A percentile compares a stretch with the other conserved stretches of the same genome.
Conservation (phyloP, 2,888 invertebrate genomes). For the Hirtodrosophila cameraria region DNA sequence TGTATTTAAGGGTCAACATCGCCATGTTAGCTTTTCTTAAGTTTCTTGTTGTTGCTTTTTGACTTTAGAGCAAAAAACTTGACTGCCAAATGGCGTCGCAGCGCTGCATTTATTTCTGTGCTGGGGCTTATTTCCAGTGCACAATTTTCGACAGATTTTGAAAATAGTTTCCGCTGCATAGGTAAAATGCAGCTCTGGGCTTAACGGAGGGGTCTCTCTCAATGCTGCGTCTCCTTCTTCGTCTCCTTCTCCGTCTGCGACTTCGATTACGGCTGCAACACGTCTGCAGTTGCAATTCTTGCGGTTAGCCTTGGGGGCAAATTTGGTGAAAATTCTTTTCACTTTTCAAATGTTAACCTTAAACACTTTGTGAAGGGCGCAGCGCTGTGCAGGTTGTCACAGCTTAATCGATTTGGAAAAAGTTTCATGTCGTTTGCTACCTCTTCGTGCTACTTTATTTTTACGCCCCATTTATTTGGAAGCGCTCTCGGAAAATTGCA, state of each 20-base stretch:
- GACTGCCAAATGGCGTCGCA: slow-evolving; percentile 57
- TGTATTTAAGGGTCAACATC: too few species aligned
- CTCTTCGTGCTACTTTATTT: slow-evolving; percentile 62
- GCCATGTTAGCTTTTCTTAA: too few species aligned
- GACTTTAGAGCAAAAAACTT: slow-evolving; percentile 36
- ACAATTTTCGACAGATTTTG: slow-evolving; percentile 71
- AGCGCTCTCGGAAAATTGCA: slow-evolving; percentile 52
- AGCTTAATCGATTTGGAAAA: slow-evolving; percentile 77
- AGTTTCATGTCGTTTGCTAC: slow-evolving; percentile 59
- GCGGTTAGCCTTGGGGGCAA: slow-evolving; percentile 48
- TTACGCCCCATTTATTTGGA: slow-evolving; percentile 72
- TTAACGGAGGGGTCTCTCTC: too few species aligned
- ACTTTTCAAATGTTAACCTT: slow-evolving; percentile 72
- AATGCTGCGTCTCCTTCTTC: slow-evolving; percentile 10
- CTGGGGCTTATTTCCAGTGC: slow-evolving; percentile 71
- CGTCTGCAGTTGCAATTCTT: slow-evolving; percentile 32
- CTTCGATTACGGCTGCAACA: neutral
- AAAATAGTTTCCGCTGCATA: slow-evolving; percentile 66
- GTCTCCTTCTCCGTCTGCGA: neutral
- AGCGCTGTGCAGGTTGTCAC: slow-evolving; percentile 52
- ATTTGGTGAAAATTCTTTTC: slow-evolving; percentile 59
- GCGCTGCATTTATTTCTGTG: slow-evolving; percentile 65
- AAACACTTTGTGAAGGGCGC: slow-evolving; percentile 54
- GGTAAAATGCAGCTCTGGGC: slow-evolving; percentile 60
- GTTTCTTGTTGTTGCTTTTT: neutral